phyloP scores from a whole-genome alignment of 2,888 invertebrate genomes.

The Poecilobothrus nobilitatus region DNA sequence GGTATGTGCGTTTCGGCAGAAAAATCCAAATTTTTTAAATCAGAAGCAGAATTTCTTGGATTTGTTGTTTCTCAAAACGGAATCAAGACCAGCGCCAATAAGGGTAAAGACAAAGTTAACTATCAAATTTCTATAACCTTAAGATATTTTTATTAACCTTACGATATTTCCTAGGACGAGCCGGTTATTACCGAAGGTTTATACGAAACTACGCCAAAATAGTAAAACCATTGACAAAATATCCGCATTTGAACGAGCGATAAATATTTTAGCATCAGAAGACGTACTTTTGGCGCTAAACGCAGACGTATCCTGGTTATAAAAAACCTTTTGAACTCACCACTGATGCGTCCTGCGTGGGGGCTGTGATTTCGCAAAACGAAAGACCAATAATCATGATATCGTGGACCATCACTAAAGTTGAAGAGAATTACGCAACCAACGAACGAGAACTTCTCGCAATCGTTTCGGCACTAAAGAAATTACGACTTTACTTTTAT shows the following conservation, averaged over 20 bases:
- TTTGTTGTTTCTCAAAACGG: background rate
- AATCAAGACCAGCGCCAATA: background rate
- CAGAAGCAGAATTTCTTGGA: slow-evolving; percentile 2
- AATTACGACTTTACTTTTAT: background rate
- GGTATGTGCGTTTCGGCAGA: too few relatives aligned
- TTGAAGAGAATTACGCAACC: background rate
- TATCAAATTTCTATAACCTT: background rate
- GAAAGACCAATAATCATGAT: too few relatives aligned
- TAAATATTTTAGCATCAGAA: background rate
- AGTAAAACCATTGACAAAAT: background rate
- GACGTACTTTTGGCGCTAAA: background rate
- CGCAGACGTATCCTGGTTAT: background rate
- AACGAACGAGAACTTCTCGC: background rate
- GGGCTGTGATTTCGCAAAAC: too few relatives aligned
- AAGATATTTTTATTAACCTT: too few relatives aligned
- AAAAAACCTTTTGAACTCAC: background rate
- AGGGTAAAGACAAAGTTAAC: background rate
- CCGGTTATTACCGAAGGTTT: background rate
- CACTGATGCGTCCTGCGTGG: background rate
- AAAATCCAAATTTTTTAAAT: background rate
- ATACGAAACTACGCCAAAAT: background rate
- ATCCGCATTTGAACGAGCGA: background rate
- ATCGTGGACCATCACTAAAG: too few relatives aligned
- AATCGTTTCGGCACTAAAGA: background rate
- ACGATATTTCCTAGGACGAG: background rate